Base-by-base conservation (phyloP, 2,888 invertebrate species). In the Nematopogon swammerdamellus region DNA sequence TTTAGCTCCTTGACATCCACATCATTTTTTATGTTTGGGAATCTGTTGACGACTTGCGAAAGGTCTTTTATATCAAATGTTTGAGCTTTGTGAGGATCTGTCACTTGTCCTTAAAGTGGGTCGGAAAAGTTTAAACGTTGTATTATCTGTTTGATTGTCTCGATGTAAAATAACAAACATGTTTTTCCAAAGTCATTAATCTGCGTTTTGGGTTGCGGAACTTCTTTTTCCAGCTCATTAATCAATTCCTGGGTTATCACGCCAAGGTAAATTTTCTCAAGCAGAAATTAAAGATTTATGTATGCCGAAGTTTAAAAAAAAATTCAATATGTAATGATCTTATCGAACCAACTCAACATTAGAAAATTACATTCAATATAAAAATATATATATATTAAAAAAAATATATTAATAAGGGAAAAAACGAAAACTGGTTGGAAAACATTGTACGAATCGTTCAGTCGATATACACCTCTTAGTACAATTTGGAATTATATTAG, bases 181-280 rank as follows among this genome's bases (percentile, higher is more conserved):
- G 50, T 49, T 51, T 45, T 54, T 48, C 18, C 42, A 46, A 55
- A 53, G 17, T 51, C 50, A 20, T 25, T 45, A 11, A 53, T 53
- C 36, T 44, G 45, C 2, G 51, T 51, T 51, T 46, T 49, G 3
- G 51, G 51, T 50, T 16, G 45, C 18, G 52, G 52, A 25, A 52
- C 49, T 53, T 55, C 53, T 52, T 50, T 51, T 46, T 44, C 47
- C 11, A 55, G 25, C 46, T 55, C 52, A 45, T 53, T 49, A 49
- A 53, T 53, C 30, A 49, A 52, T 48, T 42, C 18, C 45, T 52
- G 50, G 43, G 50, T 48, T 30, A 46, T 19, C 16, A 52, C 48
- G 14, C 52, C 53, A 29, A 55, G 42, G 49, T 54, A 53, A 46
- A 55, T 51, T 44, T 55, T 54, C 14, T 53, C 52, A 36, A 55